Evolutionary conservation across 2,888 invertebrate genomes (phyloP), one percentile per base, ranked within the genome.

Genomic region (Pachliopta kotzebuea): DNA sequence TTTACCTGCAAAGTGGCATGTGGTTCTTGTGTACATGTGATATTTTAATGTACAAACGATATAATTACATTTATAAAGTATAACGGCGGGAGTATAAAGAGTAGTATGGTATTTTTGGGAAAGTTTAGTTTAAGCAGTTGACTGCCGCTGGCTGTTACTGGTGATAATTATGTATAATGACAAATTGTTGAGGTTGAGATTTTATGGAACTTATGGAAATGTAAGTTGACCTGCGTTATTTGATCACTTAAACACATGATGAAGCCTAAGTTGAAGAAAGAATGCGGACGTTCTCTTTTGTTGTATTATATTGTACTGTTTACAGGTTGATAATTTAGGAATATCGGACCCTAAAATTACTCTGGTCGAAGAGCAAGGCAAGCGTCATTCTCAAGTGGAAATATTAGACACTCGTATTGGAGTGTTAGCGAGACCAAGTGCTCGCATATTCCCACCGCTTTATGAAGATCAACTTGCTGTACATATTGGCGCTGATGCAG

Each of bases 401-500:
- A 96, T 96, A 73, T 80, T 96, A 59, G 94, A 76, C 88, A 94
- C 78, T 86, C 94, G 77, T 85, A 95, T 95, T 69, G 97, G 97
- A 6, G 95, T 95, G 0, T 85, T 96, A 49, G 95, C 96, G 23
- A 94, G 95, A 69, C 93, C 96, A 6, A 95, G 95, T 55, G 96
- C 97, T 0, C 94, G 96, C 69, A 95, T 97, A 3, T 92, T 97
- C 56, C 97, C 97, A 72, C 95, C 96, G 0, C 84, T 98, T 26
- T 96, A 97, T 78, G 94, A 94, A 61, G 97, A 96, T 0, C 96
- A 96, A 71, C 88, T 98, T 24, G 95, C 94, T 21, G 94, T 98
- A 0, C 96, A 95, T 76, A 95, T 97, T 56, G 85, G 87, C 1
- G 79, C 84, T 70, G 90, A 91, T 69, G 78, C 81, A 64, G 90